These are phyloP conservation scores for Ephialtes manifestator DNA, from an alignment of 2,888 invertebrate species.

Conservation along the genomic window DNA sequence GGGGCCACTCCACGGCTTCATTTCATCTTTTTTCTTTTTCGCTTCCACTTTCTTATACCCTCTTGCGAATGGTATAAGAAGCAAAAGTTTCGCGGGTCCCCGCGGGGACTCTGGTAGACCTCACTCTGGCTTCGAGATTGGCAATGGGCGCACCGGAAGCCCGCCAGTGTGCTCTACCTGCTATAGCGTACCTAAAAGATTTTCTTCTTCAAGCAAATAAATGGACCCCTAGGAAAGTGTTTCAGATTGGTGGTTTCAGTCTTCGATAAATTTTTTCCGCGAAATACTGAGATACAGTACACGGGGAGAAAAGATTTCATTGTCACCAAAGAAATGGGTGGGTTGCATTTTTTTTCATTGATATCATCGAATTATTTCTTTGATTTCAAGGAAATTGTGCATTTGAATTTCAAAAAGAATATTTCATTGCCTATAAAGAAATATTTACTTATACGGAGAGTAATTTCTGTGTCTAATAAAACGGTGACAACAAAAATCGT, in stretches of 20 bases:
- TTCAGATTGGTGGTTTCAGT: constrained; percentile 11
- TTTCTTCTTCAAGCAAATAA: constrained; percentile 13
- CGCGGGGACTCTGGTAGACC: constrained; percentile 12
- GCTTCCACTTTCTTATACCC: neutral
- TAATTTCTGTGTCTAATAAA: too few relatives aligned
- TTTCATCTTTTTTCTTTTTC: neutral
- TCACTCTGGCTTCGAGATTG: constrained; percentile 42
- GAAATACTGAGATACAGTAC: too few relatives aligned
- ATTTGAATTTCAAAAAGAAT: too few relatives aligned
- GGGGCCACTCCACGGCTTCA: constrained; percentile 15
- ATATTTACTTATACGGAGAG: too few relatives aligned
- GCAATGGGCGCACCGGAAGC: neutral
- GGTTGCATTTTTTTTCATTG: too few relatives aligned
- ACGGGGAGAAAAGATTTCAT: too few relatives aligned
- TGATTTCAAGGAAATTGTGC: too few relatives aligned
- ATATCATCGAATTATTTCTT: too few relatives aligned
- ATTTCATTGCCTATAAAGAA: too few relatives aligned
- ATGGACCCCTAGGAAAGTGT: constrained; percentile 29
- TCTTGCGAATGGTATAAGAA: constrained; percentile 23
- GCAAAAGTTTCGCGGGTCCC: constrained; percentile 53
- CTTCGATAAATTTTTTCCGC: constrained; percentile 62
- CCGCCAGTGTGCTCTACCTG: neutral
- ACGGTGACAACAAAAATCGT: too few relatives aligned
- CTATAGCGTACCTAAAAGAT: constrained; percentile 9
- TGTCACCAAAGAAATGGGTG: too few relatives aligned